A percentile compares a stretch with the other conserved stretches of the same genome.
Conservation (phyloP, 2,888 invertebrate genomes). For the Agrotis puta region DNA sequence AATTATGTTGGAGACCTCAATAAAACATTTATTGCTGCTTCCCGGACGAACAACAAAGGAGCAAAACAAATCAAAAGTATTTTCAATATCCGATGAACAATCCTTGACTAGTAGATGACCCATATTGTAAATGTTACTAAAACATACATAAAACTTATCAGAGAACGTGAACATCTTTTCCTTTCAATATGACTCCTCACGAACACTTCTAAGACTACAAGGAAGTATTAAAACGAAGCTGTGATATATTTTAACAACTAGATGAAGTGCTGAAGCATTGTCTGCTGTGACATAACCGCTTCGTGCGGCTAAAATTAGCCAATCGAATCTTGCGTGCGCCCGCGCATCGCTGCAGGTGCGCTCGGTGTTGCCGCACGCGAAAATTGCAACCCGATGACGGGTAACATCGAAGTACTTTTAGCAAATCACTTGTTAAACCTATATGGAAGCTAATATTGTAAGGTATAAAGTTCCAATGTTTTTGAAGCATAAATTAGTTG, state of each 20-base stretch:
- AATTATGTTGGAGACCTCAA: constrained; percentile 25
- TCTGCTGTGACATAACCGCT: constrained; percentile 85
- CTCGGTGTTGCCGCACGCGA: constrained; percentile 77
- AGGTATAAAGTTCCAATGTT: constrained; percentile 16
- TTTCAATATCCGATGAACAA: constrained; percentile 17
- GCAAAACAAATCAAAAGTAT: constrained; percentile 9
- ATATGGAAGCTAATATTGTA: constrained; percentile 12
- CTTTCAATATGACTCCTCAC: constrained; percentile 2
- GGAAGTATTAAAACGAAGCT: constrained; percentile 63
- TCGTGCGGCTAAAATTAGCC: constrained; percentile 83
- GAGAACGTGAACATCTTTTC: constrained; percentile 4
- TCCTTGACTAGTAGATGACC: constrained; percentile 29
- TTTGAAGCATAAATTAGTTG: constrained; percentile 2
- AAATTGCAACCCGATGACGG: constrained; percentile 70
- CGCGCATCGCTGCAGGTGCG: constrained; percentile 87
- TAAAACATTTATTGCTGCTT: constrained; percentile 18
- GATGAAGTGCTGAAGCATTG: constrained; percentile 75
- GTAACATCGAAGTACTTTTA: constrained; percentile 64
- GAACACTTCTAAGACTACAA: constrained; percentile 43
- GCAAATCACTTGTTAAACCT: constrained; percentile 52
- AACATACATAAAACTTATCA: constrained; percentile 20
- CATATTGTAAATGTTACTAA: constrained; percentile 21
- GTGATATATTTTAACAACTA: constrained; percentile 66
- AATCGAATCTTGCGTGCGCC: constrained; percentile 78
- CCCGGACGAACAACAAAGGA: constrained; percentile 4